A percentile compares a stretch with the other conserved stretches of the same genome.
Evolutionary conservation across 2,113 vertebrate genomes (phyloP).

Genomic region (Podarcis raffonei): DNA sequence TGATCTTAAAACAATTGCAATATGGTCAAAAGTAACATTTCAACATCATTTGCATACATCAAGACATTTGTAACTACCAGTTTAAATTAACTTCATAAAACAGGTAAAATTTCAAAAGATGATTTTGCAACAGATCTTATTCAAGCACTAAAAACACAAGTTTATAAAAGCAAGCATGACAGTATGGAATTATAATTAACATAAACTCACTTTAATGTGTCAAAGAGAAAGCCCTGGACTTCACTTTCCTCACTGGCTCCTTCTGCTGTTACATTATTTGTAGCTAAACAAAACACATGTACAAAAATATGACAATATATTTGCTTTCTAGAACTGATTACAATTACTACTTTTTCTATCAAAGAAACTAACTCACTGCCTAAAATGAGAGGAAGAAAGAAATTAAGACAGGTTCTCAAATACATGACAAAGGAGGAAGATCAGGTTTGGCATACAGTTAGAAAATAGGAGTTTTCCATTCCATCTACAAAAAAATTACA

Average conservation of each 20-base stretch:
- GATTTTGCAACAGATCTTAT: neutral
- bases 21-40: neutral
- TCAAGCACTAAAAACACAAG: neutral
- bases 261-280: slow-evolving; percentile 70
- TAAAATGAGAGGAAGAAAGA: slow-evolving; percentile 1
- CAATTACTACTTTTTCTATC: neutral
- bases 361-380: slow-evolving; percentile 7
- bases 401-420: slow-evolving; percentile 2
- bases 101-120: neutral
- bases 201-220: slow-evolving; percentile 86
- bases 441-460: neutral
- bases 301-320: slow-evolving; percentile 25
- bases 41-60: too few relatives aligned
- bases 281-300: slow-evolving; percentile 68
- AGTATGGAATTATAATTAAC: slow-evolving; percentile 6
- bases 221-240: slow-evolving; percentile 93
- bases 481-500: slow-evolving; percentile 1
- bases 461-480: slow-evolving; percentile 6
- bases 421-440: slow-evolving; percentile 4
- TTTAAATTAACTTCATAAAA: neutral
- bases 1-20: neutral
- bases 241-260: slow-evolving; percentile 81
- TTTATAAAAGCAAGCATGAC: neutral
- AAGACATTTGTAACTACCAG: neutral
- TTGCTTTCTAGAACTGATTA: slow-evolving; percentile 11